A percentile compares a stretch with the other conserved stretches of the same genome.
Conservation (phyloP, 1,140 invertebrate species). For the Drosophila varians region DNA sequence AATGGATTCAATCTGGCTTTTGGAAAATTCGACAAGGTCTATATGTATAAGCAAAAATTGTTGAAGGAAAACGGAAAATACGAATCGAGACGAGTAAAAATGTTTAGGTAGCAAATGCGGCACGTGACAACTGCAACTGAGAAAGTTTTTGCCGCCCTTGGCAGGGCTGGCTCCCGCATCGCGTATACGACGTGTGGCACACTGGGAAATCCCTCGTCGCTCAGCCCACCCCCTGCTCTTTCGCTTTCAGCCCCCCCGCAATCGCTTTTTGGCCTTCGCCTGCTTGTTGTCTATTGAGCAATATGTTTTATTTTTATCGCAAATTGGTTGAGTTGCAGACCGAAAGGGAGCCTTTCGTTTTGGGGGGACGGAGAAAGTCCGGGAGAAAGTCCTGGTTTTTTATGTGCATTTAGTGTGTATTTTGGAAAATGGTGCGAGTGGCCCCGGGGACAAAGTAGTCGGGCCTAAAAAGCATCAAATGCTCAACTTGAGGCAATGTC, state of each 20-base stretch:
- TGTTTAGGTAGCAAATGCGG: conserved; percentile 69
- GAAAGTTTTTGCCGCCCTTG: conserved; percentile 42
- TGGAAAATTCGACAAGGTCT: conserved; percentile 1
- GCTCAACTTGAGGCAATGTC: conserved; percentile 49
- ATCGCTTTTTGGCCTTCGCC: conserved; percentile 12
- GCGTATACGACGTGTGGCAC: conserved; percentile 65
- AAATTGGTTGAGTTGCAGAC: conserved; percentile 72
- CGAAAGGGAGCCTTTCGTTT: conserved; percentile 7
- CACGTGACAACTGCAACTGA: conserved; percentile 72
- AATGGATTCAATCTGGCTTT: neutral
- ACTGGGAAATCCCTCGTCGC: conserved; percentile 14
- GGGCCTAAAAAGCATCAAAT: conserved; percentile 56
- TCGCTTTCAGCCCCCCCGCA: neutral
- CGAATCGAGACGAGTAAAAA: conserved; percentile 43
- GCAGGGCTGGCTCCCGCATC: conserved; percentile 23
- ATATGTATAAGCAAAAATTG: conserved; percentile 7
- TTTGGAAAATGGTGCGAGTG: conserved; percentile 2
- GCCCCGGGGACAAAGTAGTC: conserved; percentile 38
- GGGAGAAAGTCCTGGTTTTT: conserved; percentile 34
- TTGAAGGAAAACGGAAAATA: conserved; percentile 10
- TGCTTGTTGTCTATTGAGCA: conserved; percentile 69
- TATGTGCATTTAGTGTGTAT: conserved; percentile 51
- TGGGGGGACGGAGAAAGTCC: conserved; percentile 1
- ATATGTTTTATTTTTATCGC: conserved; percentile 81
- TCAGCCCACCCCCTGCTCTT: neutral